These are phyloP conservation scores for Amphiduros pacificus DNA, from an alignment of 2,888 invertebrate genomes.

Conservation along the genomic window DNA sequence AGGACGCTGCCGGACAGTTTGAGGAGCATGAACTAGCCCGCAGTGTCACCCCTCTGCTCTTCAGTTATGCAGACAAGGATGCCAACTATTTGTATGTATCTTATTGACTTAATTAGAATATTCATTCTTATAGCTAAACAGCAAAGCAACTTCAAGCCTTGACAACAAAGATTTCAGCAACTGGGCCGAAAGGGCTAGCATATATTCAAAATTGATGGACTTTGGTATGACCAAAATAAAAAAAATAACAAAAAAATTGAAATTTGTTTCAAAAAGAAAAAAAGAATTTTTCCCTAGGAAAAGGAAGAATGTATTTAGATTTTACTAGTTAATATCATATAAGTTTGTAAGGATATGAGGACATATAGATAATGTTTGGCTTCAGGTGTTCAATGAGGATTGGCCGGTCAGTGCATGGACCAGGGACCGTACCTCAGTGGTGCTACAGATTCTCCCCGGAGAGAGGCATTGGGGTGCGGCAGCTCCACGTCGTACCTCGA, in stretches of 20 bases:
- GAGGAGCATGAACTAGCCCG: conserved; percentile 93
- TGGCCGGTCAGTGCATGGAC: conserved; percentile 69
- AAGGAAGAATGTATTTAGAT: too few relatives aligned
- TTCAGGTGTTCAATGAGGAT: conserved; percentile 66
- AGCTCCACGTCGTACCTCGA: conserved; percentile 67
- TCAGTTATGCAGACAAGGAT: conserved; percentile 89
- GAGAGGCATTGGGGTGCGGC: conserved; percentile 72
- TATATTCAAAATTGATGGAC: background rate
- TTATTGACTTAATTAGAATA: background rate
- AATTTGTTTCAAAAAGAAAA: background rate
- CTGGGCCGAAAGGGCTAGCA: too few relatives aligned
- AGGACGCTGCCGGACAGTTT: conserved; percentile 76
- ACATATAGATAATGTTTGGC: too few relatives aligned
- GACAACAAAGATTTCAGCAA: too few relatives aligned
- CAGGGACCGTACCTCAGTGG: conserved; percentile 58
- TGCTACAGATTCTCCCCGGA: conserved; percentile 85
- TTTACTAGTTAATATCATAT: too few relatives aligned
- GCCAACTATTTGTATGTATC: conserved; percentile 62
- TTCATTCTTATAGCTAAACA: too few relatives aligned
- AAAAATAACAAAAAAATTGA: background rate
- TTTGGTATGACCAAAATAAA: background rate
- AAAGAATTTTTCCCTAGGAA: background rate
- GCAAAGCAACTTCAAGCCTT: too few relatives aligned
- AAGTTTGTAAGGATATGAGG: too few relatives aligned
- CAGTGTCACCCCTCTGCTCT: conserved; percentile 88